Percentiles rank a stretch among this genome's conserved stretches.
These are phyloP conservation scores for Schizaphis graminum DNA, from an alignment of 2,888 invertebrate species.

Conservation along the genomic window DNA sequence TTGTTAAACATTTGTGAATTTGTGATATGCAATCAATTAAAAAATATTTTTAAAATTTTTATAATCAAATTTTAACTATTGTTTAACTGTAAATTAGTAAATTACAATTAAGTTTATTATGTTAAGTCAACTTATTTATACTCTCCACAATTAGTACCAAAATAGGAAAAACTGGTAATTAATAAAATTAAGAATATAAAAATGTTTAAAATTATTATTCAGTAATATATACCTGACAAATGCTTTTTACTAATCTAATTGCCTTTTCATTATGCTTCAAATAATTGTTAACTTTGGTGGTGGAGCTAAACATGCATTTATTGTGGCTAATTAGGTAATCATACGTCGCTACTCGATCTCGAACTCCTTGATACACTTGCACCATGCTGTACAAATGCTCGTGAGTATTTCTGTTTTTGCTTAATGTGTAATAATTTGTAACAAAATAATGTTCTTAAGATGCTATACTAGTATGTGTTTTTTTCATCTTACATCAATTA, in stretches of 20 bases:
- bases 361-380: constrained; percentile 42
- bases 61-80: background rate
- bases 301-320: constrained; percentile 46
- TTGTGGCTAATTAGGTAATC: constrained; percentile 62
- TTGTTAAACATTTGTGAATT: background rate
- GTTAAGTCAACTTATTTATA: background rate
- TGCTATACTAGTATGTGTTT: background rate
- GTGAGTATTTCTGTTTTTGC: constrained; percentile 62
- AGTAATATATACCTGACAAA: background rate
- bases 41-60: background rate
- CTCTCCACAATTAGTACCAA: background rate
- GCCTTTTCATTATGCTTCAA: background rate
- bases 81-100: background rate
- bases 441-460: background rate
- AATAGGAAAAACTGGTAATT: background rate
- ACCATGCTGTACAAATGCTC: constrained; percentile 59
- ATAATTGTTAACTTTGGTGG: constrained; percentile 47
- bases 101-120: background rate
- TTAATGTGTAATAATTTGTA: background rate
- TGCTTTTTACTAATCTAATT: constrained; percentile 21
- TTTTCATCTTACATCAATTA: background rate
- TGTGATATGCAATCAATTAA: background rate
- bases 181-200: background rate
- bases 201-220: background rate
- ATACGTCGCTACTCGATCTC: constrained; percentile 57